Evolutionary conservation across 1,140 invertebrate genomes (phyloP), one percentile per base, ranked within the genome.

Genomic region (Caenorhabditis brenneri): DNA sequence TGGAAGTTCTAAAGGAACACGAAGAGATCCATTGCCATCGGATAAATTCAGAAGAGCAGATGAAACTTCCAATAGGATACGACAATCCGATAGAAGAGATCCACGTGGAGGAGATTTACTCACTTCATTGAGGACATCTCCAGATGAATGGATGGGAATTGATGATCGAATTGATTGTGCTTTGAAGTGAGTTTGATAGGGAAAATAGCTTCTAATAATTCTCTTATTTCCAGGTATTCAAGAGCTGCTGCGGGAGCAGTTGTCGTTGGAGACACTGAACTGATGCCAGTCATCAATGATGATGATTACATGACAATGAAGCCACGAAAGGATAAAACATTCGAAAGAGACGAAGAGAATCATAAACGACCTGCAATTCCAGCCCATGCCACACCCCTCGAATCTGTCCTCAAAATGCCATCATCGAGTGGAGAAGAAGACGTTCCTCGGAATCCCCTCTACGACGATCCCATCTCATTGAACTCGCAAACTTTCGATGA

Each of bases 291-390:
- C 12, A 46, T 84, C 51, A 79, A 78, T 55, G 84, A 86, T 51
- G 60, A 83, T 74, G 85, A 86, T 36, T 86, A 86, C 39, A 86
- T 86, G 85, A 86, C 85, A 31, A 86, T 86, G 85, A 80, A 81
- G 16, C 84, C 85, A 22, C 55, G 81, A 33, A 86, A 85, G 31
- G 81, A 69, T 22, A 78, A 42, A n/a, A 74, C n/a, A 9, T 74
- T 74, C 2, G 65, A 42, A 15, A 16, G 36, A 42, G 65, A 36
- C 22, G 24, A 65, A 19, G 48, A 51, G n/a, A n/a, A n/a, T 19
- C 48, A 51, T 12, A 65, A 65, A 74, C 33, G n/a, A 3, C 65
- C 65, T 7, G 65, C 36, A 0, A 24, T 74, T 46, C 65, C 65
- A 22, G 65, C 65, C 2, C 65, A 74, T 46, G 65, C 65, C 1